These are phyloP conservation scores for Poecilia picta DNA, from an alignment of 2,797 vertebrate species.

Conservation along the genomic window DNA sequence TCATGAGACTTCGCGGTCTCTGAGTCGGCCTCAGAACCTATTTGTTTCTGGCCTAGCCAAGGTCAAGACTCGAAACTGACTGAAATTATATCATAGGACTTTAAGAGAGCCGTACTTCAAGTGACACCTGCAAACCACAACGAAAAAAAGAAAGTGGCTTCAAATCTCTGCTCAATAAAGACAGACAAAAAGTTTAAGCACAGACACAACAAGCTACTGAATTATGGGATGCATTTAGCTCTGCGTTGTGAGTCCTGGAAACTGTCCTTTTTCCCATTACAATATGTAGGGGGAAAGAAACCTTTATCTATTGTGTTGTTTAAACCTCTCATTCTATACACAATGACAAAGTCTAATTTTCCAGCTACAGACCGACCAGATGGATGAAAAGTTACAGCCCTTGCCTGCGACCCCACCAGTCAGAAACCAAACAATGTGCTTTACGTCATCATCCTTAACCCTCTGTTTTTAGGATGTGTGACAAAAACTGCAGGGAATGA, in stretches of 20 bases:
- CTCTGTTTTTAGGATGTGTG: slow-evolving; percentile 18
- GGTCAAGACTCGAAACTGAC: not conserved
- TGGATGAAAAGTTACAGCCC: not conserved
- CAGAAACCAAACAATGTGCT: not conserved
- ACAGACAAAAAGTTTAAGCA: not conserved
- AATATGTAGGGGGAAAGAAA: not conserved
- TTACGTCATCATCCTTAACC: not conserved
- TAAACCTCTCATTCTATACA: not conserved
- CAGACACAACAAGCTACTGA: not conserved
- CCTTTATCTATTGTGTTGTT: not conserved
- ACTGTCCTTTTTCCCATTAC: not conserved
- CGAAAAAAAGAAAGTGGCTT: not conserved
- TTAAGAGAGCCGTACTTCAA: not conserved
- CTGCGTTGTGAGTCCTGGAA: not conserved
- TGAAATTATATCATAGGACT: not conserved
- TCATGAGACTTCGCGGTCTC: not conserved
- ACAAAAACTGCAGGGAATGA: slow-evolving; percentile 32
- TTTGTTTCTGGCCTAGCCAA: not conserved
- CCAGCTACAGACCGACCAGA: not conserved
- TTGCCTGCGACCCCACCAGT: not conserved
- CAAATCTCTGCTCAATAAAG: not conserved
- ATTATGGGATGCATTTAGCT: not conserved
- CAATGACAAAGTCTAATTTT: not conserved
- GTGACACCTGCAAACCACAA: not conserved
- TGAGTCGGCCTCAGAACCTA: not conserved